phyloP scores from a whole-genome alignment of 2,888 invertebrate genomes.

The Bugula neritina region DNA sequence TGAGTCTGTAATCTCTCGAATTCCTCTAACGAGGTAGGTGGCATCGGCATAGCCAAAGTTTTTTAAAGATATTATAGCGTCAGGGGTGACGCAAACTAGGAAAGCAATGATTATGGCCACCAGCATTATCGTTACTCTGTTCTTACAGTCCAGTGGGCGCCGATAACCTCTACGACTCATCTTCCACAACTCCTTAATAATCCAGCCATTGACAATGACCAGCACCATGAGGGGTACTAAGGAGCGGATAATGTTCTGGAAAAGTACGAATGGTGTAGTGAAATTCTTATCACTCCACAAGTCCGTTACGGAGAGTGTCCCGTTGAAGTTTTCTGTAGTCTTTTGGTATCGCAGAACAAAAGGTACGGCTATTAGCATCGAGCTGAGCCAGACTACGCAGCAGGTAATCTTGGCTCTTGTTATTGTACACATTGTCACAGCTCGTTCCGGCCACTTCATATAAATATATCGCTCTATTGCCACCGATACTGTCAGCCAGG shows the following conservation, averaged over 20 bases:
- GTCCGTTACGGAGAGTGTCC: conserved; percentile 36
- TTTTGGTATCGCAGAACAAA: conserved; percentile 44
- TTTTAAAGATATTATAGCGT: conserved; percentile 50
- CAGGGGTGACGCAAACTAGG: conserved; percentile 49
- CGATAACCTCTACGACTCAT: conserved; percentile 37
- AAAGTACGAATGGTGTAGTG: conserved; percentile 44
- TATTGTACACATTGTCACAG: conserved; percentile 38
- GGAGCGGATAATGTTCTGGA: conserved; percentile 45
- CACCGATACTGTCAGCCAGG: conserved; percentile 48
- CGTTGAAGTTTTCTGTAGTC: conserved; percentile 32
- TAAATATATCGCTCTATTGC: conserved; percentile 46
- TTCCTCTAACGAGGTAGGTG: conserved; percentile 43
- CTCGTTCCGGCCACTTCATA: conserved; percentile 43
- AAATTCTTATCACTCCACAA: conserved; percentile 41
- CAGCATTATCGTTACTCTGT: conserved; percentile 50
- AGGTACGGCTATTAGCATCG: conserved; percentile 44
- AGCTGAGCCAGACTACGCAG: conserved; percentile 40
- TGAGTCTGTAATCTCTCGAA: conserved; percentile 51
- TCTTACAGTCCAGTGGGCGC: conserved; percentile 39
- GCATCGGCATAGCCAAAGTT: conserved; percentile 50
- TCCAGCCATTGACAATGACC: conserved; percentile 43
- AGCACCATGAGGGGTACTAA: conserved; percentile 47
- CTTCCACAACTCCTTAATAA: conserved; percentile 44
- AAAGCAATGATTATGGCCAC: conserved; percentile 49
- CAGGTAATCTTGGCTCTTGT: conserved; percentile 40